A percentile compares a stretch with the other conserved stretches of the same genome.
Conservation (phyloP, 2,888 invertebrate species). For the Netelia virgata region DNA sequence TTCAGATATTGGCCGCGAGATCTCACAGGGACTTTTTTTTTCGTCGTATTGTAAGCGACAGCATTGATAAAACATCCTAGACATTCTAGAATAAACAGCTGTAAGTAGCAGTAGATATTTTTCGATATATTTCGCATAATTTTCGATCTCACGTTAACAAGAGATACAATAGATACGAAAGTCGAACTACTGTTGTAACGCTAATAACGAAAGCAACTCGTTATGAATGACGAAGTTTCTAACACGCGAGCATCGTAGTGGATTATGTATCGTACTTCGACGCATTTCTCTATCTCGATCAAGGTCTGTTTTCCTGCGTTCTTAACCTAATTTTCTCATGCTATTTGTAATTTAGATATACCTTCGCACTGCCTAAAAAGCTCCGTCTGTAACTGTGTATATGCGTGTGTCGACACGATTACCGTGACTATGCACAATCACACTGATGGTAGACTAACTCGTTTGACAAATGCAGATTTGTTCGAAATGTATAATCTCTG, state of each 20-base stretch:
- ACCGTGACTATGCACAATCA: conserved; percentile 1
- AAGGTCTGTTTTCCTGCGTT: conserved; percentile 60
- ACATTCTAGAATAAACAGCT: conserved; percentile 73
- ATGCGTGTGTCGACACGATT: background rate
- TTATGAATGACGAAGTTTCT: conserved; percentile 54
- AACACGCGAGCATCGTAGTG: conserved; percentile 51
- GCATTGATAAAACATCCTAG: conserved; percentile 48
- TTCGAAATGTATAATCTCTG: background rate
- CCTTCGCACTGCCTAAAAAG: background rate
- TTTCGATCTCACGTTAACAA: conserved; percentile 68
- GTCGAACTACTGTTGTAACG: background rate
- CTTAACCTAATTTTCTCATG: conserved; percentile 56
- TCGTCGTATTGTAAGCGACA: conserved; percentile 1
- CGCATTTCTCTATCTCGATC: conserved; percentile 59
- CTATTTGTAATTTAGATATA: conserved; percentile 21
- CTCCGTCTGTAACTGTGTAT: background rate
- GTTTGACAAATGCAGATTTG: background rate
- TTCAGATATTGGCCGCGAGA: conserved; percentile 8
- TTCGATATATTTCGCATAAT: conserved; percentile 73
- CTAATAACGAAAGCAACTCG: conserved; percentile 16
- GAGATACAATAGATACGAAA: conserved; percentile 9
- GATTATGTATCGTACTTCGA: conserved; percentile 61
- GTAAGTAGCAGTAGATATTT: conserved; percentile 77
- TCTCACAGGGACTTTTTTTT: conserved; percentile 25
- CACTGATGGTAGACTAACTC: background rate